A percentile compares a stretch with the other conserved stretches of the same genome.
Conservation (phyloP, 2,113 vertebrate genomes). For the Capreolus pygargus region DNA sequence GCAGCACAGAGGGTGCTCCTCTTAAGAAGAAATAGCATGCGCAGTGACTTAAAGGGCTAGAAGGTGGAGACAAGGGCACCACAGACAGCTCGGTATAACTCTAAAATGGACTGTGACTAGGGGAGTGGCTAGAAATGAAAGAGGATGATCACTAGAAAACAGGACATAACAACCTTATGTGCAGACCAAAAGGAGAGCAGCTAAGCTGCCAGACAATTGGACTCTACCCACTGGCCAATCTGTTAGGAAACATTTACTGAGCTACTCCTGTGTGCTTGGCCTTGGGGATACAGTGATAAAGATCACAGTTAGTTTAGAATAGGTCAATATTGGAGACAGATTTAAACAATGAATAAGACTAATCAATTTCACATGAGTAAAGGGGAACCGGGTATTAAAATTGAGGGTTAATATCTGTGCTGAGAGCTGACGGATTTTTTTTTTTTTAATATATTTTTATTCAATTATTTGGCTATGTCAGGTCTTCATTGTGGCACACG, state of each 20-base stretch:
- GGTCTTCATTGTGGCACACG: neutral
- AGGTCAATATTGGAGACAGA: neutral
- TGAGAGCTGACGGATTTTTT: neutral
- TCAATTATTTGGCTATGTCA: neutral
- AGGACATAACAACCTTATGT: neutral
- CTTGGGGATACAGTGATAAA: neutral
- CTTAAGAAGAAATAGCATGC: neutral
- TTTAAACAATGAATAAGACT: too few species aligned
- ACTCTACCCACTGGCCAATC: neutral
- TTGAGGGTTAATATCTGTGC: neutral
- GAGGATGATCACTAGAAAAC: neutral
- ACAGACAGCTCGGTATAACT: too few species aligned
- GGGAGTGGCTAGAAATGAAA: neutral
- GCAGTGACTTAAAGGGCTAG: too few species aligned
- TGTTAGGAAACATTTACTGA: neutral
- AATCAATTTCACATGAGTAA: neutral
- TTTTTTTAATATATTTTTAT: neutral
- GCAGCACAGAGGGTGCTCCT: too few species aligned
- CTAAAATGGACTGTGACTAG: neutral
- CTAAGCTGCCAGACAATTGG: neutral
- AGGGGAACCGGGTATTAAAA: neutral
- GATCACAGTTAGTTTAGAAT: too few species aligned
- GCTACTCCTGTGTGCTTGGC: neutral
- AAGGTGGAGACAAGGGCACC: neutral
- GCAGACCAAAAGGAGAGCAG: neutral